Conservation (phyloP, 2,888 invertebrate genomes). For the Bimastos eiseni region DNA sequence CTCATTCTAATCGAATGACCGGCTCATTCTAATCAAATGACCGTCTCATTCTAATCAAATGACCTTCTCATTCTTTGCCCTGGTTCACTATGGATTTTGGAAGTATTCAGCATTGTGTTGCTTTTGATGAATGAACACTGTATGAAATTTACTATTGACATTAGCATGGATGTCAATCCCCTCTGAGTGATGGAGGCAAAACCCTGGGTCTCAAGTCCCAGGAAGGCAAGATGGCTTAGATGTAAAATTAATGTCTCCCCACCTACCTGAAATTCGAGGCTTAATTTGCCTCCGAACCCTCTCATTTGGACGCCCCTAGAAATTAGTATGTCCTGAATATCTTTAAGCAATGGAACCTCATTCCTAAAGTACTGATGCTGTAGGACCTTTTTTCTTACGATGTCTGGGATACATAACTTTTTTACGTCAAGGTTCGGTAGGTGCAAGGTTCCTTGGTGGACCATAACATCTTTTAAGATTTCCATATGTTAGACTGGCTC, state of each 20-base stretch:
- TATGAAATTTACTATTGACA: neutral
- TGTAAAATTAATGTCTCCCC: no score
- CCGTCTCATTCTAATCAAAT: neutral
- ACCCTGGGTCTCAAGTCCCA: no score
- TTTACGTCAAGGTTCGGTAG: neutral
- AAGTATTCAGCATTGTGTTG: neutral
- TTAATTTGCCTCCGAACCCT: no score
- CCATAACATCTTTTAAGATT: neutral
- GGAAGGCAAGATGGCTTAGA: no score
- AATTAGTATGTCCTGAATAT: neutral
- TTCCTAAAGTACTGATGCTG: neutral
- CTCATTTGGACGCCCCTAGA: no score
- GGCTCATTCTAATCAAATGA: neutral
- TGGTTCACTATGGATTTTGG: neutral
- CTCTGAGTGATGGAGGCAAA: no score
- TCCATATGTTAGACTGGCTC: neutral
- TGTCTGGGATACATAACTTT: neutral
- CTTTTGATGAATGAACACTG: neutral
- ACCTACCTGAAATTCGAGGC: no score
- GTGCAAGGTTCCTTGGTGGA: neutral
- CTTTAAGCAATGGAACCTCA: neutral
- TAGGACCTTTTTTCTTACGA: neutral
- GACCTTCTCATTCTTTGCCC: neutral
- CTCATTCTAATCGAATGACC: neutral
- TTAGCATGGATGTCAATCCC: no score